A percentile compares a stretch with the other conserved stretches of the same genome.
Conservation (phyloP, 2,113 vertebrate species). For the Ginglymostoma cirratum region DNA sequence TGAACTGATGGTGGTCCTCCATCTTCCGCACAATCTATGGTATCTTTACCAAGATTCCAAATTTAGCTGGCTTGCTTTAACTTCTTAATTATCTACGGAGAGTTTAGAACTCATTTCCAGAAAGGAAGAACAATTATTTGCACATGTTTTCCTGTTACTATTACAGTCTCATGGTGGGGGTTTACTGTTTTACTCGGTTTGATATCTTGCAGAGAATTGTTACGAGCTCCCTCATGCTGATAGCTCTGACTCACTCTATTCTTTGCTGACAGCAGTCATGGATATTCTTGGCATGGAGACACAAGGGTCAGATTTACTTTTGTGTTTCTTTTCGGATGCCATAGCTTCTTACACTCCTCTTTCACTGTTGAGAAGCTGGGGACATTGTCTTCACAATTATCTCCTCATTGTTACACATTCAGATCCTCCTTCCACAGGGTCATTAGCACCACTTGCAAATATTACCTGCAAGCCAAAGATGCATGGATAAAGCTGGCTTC, state of each 20-base stretch:
- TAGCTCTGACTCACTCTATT: slow-evolving; percentile 22
- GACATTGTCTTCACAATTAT: background rate
- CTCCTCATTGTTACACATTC: background rate
- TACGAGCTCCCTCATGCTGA: background rate
- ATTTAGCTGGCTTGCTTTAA: background rate
- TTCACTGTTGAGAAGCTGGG: background rate
- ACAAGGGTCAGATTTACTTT: slow-evolving; percentile 11
- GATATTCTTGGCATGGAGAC: slow-evolving; percentile 13
- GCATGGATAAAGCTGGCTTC: background rate
- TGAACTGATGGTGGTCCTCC: background rate
- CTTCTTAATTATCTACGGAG: background rate
- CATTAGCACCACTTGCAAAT: background rate
- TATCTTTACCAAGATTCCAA: background rate
- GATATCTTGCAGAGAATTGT: slow-evolving; percentile 10
- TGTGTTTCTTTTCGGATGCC: background rate
- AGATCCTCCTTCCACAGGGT: background rate
- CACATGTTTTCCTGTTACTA: slow-evolving; percentile 1
- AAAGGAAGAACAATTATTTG: slow-evolving; percentile 14
- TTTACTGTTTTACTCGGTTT: slow-evolving; percentile 12
- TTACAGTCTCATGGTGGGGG: background rate
- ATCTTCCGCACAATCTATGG: background rate
- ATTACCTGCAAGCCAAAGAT: background rate
- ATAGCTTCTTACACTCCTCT: background rate
- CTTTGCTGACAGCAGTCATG: background rate
- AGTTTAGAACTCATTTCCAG: background rate